Evolutionary conservation across 1,140 invertebrate genomes (phyloP).

Genomic region (Trypoxylus dichotomus): DNA sequence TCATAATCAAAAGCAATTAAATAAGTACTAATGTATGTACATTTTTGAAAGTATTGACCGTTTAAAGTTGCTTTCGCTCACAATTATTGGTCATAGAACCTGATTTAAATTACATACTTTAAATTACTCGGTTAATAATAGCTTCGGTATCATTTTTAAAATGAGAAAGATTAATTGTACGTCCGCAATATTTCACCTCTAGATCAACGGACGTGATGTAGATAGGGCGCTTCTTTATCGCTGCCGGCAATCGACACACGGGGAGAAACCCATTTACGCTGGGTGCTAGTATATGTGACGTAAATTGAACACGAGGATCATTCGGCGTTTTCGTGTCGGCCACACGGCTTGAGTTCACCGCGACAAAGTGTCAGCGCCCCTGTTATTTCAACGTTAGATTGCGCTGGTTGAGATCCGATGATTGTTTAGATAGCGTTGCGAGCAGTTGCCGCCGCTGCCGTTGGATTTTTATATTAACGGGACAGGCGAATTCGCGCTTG

Average conservation of each 20-base stretch:
- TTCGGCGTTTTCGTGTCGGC: neutral
- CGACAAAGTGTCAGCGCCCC: slow-evolving; percentile 20
- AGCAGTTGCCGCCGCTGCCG: neutral
- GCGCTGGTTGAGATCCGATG: slow-evolving; percentile 6
- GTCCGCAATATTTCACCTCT: neutral
- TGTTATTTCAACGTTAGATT: slow-evolving; percentile 7
- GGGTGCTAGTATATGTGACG: neutral
- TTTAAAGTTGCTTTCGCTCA: neutral
- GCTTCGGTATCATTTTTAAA: neutral
- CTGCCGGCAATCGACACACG: neutral
- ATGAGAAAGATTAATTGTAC: neutral
- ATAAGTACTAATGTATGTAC: too few relatives aligned
- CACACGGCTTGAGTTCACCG: neutral
- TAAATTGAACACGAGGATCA: neutral
- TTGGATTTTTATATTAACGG: slow-evolving; percentile 6
- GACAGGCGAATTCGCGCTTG: neutral
- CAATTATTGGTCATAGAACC: neutral
- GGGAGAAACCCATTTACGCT: neutral
- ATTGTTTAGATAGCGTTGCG: slow-evolving; percentile 13
- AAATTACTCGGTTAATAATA: neutral
- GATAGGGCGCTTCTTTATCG: neutral
- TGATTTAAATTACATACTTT: neutral
- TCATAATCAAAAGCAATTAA: too few relatives aligned
- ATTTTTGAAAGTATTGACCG: too few relatives aligned
- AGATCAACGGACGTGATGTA: neutral